phyloP scores from a whole-genome alignment of 2,797 vertebrate species.

The Enteromius trimaculatus region DNA sequence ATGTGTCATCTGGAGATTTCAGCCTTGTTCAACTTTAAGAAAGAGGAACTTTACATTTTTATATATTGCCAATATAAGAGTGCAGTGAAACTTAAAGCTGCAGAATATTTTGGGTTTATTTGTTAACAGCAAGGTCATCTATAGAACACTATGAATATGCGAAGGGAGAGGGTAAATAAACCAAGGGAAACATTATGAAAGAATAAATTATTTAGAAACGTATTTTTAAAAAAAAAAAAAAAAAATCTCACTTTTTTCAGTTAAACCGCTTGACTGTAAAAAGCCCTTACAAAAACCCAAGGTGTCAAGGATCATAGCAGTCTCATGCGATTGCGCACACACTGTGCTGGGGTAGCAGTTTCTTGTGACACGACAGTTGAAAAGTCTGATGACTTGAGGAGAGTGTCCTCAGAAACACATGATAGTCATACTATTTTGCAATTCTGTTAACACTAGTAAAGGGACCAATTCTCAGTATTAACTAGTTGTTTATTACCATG shows the following conservation, averaged over 20 bases:
- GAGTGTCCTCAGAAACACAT: conserved; percentile 18
- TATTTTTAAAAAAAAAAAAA: not conserved
- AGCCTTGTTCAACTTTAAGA: conserved; percentile 9
- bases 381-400: conserved; percentile 36
- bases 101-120: not conserved
- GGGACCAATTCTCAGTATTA: not conserved
- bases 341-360: conserved; percentile 29
- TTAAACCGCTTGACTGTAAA: conserved; percentile 31
- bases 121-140: not conserved
- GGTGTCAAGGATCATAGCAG: conserved; percentile 23
- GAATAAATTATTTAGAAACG: not conserved
- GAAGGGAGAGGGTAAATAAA: not conserved
- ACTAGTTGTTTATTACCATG: not conserved
- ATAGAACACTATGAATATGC: not conserved
- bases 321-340: not conserved
- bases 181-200: not conserved
- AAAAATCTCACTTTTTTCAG: not conserved
- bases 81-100: conserved; percentile 5
- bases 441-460: not conserved
- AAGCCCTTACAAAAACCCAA: conserved; percentile 7
- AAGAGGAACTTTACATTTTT: conserved; percentile 17
- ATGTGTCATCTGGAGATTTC: conserved; percentile 17
- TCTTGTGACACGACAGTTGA: conserved; percentile 30
- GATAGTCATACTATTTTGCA: conserved; percentile 11
- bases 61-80: not conserved